These are phyloP conservation scores for Periparus ater DNA, from an alignment of 2,797 vertebrate genomes.

Conservation along the genomic window DNA sequence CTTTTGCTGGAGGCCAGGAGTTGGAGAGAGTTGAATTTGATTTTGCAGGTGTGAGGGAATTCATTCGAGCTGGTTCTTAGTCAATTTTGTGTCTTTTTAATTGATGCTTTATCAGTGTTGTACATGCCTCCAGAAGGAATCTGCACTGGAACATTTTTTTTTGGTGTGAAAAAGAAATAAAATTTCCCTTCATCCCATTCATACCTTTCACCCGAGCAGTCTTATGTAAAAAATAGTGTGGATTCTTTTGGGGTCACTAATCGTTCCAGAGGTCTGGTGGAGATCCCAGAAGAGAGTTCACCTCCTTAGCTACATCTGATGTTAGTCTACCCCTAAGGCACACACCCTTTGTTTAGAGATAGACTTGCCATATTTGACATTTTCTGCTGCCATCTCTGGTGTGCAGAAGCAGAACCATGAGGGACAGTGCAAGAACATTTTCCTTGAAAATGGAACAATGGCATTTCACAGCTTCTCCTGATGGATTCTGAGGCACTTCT, in stretches of 20 bases:
- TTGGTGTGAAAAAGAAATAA: conserved; percentile 14
- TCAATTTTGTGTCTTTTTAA: conserved; percentile 37
- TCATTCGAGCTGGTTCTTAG: not conserved
- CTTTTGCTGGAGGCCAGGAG: conserved; percentile 27
- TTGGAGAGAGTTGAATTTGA: not conserved
- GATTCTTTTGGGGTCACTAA: not conserved
- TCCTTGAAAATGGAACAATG: not conserved
- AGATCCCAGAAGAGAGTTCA: not conserved
- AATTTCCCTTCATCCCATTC: not conserved
- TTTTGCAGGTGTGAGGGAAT: conserved; percentile 4
- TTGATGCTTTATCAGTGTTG: conserved; percentile 15
- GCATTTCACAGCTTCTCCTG: not conserved
- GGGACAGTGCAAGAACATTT: not conserved
- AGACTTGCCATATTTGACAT: not conserved
- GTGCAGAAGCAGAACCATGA: not conserved
- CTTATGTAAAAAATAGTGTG: not conserved
- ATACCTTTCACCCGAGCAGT: not conserved
- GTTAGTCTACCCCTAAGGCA: not conserved
- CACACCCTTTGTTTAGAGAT: not conserved
- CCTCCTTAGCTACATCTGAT: not conserved
- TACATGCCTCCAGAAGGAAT: not conserved
- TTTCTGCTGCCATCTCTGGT: not conserved
- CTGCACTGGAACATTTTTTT: not conserved
- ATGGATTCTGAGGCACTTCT: not conserved
- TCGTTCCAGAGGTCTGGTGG: not conserved